These are phyloP conservation scores for Epirrhoe tristata DNA, from an alignment of 2,888 invertebrate genomes.

Conservation along the genomic window DNA sequence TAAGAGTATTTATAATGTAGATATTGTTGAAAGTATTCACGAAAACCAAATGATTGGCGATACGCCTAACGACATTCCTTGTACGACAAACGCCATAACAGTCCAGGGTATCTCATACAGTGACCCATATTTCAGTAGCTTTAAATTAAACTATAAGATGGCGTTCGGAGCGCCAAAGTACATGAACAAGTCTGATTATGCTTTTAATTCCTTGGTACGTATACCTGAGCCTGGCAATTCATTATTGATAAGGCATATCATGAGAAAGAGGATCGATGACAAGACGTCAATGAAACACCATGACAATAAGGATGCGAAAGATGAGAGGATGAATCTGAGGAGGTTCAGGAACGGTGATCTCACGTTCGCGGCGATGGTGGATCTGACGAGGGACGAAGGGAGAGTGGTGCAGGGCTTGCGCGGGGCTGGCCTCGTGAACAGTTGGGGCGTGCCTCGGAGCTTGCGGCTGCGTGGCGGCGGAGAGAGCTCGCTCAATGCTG, in stretches of 20 bases:
- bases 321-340: constrained; percentile 61
- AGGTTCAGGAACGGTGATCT: constrained; percentile 81
- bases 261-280: constrained; percentile 52
- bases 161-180: constrained; percentile 83
- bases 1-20: constrained; percentile 86
- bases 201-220: constrained; percentile 86
- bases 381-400: constrained; percentile 68
- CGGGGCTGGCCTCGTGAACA: constrained; percentile 58
- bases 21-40: constrained; percentile 86
- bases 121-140: constrained; percentile 86
- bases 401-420: constrained; percentile 61
- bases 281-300: constrained; percentile 73
- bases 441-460: constrained; percentile 87
- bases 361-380: constrained; percentile 79
- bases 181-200: constrained; percentile 87
- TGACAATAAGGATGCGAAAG: constrained; percentile 79
- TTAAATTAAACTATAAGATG: constrained; percentile 86
- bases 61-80: constrained; percentile 86
- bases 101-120: constrained; percentile 87
- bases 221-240: constrained; percentile 80
- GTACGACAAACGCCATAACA: constrained; percentile 86
- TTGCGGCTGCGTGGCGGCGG: constrained; percentile 91
- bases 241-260: constrained; percentile 42
- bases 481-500: constrained; percentile 92
- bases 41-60: constrained; percentile 86